Evolutionary conservation across 1,140 invertebrate species (phyloP).

Genomic region (Platorchestia sp.): DNA sequence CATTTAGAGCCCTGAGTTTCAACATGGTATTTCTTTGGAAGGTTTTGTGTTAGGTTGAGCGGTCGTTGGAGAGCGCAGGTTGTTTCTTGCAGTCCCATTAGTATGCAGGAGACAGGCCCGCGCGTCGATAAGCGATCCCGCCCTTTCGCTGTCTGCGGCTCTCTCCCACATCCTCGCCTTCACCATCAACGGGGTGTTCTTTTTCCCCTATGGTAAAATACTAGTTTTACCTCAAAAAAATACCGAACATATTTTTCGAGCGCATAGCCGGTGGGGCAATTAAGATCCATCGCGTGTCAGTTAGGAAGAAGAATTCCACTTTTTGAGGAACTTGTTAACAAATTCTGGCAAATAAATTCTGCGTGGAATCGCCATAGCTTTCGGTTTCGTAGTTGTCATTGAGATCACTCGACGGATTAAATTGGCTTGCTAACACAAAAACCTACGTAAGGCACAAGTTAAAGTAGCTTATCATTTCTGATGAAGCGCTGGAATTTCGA

Average conservation of each 20-base stretch:
- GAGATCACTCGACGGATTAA: not conserved
- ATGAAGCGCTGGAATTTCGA: not conserved
- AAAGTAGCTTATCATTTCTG: not conserved
- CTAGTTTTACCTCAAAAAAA: not conserved
- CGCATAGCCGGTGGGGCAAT: not conserved
- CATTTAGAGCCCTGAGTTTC: not conserved
- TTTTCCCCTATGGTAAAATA: not conserved
- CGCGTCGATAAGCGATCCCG: constrained; percentile 39
- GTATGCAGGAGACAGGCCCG: not conserved
- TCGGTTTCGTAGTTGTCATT: too few relatives aligned
- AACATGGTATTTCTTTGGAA: not conserved
- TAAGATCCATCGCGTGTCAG: not conserved
- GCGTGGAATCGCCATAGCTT: too few relatives aligned
- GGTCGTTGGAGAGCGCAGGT: constrained; percentile 14
- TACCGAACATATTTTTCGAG: not conserved
- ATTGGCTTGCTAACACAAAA: not conserved
- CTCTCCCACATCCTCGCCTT: not conserved
- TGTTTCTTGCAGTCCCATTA: constrained; percentile 1
- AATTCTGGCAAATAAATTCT: not conserved
- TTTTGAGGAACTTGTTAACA: not conserved
- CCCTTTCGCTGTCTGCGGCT: not conserved
- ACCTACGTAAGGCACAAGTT: not conserved
- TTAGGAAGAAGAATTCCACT: not conserved
- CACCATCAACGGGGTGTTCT: not conserved
- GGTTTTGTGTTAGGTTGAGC: not conserved